phyloP scores from a whole-genome alignment of 1,140 invertebrate species.

The Achroia grisella region DNA sequence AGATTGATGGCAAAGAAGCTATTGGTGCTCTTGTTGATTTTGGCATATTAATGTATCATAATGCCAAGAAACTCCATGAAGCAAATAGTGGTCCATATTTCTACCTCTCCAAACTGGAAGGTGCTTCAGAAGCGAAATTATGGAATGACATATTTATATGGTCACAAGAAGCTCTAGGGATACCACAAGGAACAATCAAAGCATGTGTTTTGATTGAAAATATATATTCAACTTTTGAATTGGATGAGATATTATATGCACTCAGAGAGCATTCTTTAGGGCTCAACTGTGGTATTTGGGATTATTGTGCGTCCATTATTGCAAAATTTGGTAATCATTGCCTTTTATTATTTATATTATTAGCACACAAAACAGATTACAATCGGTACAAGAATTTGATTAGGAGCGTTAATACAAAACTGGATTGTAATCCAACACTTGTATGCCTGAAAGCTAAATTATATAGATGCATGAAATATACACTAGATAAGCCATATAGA shows the following conservation, averaged over 20 bases:
- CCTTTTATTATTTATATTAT: constrained; percentile 9
- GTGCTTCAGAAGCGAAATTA: constrained; percentile 76
- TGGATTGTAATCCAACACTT: too few species aligned
- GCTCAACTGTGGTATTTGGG: constrained; percentile 85
- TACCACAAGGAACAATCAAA: constrained; percentile 78
- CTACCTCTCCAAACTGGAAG: constrained; percentile 82
- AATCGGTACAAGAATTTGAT: too few species aligned
- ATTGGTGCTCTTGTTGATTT: constrained; percentile 82
- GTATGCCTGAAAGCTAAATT: too few species aligned
- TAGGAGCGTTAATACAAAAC: too few species aligned
- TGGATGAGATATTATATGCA: constrained; percentile 81
- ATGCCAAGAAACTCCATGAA: constrained; percentile 70
- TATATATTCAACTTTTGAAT: constrained; percentile 79
- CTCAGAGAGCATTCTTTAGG: constrained; percentile 80
- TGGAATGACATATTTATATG: constrained; percentile 86
- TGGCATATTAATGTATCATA: constrained; percentile 80
- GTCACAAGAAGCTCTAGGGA: constrained; percentile 74
- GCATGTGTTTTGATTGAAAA: constrained; percentile 85
- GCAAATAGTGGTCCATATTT: constrained; percentile 77
- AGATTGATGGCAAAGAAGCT: constrained; percentile 79
- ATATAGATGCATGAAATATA: too few species aligned
- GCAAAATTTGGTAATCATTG: constrained; percentile 76
- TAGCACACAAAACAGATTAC: too few species aligned
- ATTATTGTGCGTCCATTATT: constrained; percentile 83
- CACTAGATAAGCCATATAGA: too few species aligned